Base-by-base conservation (phyloP, 1,140 invertebrate genomes). In the Aphaenogaster rudis region DNA sequence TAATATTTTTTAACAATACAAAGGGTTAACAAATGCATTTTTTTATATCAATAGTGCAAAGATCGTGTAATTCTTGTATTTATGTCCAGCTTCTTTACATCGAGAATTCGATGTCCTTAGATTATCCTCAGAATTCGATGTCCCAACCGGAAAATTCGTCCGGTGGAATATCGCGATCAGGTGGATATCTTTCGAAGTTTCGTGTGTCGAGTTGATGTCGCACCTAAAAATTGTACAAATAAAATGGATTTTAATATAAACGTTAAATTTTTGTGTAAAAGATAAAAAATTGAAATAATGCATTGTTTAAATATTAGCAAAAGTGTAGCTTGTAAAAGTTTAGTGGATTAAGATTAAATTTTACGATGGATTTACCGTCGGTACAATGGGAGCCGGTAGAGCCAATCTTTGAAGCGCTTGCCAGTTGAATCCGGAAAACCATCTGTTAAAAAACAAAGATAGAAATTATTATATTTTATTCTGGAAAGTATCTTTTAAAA, bases 341-440 rank as follows among this genome's bases (percentile, higher is more conserved):
- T 45, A 45, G 8, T 64, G 0, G 8, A 9, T 28, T 64, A 39
- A 17, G 21, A 7, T 9, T 45, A 48, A 82, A 71, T 8, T 33
- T 69, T 39, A 45, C 3, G 9, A 61, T 63, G 87, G 52, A 89
- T 95, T 95, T 88, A 99, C 97, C 71, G 97, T 96, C 72, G 98
- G 98, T 74, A 98, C 96, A 39, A 99, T 97, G 0, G 98, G 98
- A 15, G 98, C 97, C 80, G 97, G 96, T 61, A 99, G 91, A 50
- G 96, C 97, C 86, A 97, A 95, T 76, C 96, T 96, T 36, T 96
- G 95, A 28, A 99, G 95, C 13, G 97, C 97, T 88, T 98, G 97
- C 98, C 99, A 99, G 93, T 99, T 98, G 93, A 99, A 98, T 69
- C 98, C 98, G 91, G 98, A 97, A 95, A 99, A 99, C 98, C 98